Base-by-base conservation (phyloP, 1,140 invertebrate species). In the Trichogramma pretiosum region DNA sequence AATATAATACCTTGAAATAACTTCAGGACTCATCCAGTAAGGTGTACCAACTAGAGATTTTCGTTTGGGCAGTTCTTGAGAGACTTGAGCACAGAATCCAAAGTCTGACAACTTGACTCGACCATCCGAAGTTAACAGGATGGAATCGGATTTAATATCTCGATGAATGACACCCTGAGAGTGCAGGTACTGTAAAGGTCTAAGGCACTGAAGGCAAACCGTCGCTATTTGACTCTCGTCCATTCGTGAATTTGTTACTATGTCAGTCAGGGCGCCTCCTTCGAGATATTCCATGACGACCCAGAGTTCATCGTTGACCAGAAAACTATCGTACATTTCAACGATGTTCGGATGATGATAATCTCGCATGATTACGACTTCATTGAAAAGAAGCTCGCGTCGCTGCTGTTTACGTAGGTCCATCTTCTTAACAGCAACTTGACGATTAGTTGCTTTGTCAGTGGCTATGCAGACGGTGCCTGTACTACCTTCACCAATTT, bases 261-360 rank as follows among this genome's bases (percentile, higher is more conserved):
- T 96, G 68, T 99, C 94, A 1, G 96, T 99, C 23, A 99, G 78
- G 3, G 95, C 93, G 10, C 95, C 96, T 14, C 94, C 95, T 63
- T 98, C 94, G 52, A 99, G 78, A 66, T 93, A 99, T 64, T 99
- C 97, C 96, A 99, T 99, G 1, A 98, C 92, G 1, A 99, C 94
- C 93, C 96, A 98, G n/a, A 98, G 72, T 73, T 98, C 93, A 64
- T 99, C 93, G 32, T 88, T 89, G 2, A 99, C 95, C 30, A 99
- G 74, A 70, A 95, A 98, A 60, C 93, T 96, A 58, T 93, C 91
- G 65, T 96, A 95, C 89, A 98, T 98, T 67, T 99, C 92, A 17
- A 99, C 95, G 60, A 99, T 98, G 65, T 99, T 98, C 2, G 93
- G 88, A 75, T 99, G 96, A 59, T 96, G 93, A 66, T 98, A 98